Evolutionary conservation across 64 coral and sea anemone genomes (phyloP).

Genomic region (Stichodactyla helianthus): DNA sequence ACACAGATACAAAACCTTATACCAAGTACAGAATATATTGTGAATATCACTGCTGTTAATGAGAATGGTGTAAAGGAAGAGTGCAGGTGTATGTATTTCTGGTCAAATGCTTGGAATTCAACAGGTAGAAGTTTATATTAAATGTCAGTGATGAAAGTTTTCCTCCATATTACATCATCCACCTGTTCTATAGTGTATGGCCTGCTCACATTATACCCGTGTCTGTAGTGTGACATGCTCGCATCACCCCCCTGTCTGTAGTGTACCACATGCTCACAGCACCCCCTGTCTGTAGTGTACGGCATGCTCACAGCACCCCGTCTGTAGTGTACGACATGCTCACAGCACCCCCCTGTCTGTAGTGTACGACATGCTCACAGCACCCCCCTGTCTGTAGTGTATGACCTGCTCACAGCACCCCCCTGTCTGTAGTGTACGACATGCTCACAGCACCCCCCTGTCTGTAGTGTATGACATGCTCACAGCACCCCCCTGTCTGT

Average conservation of each 20-base stretch:
- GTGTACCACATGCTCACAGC: not conserved
- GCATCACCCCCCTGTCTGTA: not conserved
- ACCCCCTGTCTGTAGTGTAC: not conserved
- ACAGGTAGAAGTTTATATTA: constrained; percentile 17
- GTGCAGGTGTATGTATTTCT: constrained; percentile 31
- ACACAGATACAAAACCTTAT: constrained; percentile 4
- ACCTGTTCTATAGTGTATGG: not conserved
- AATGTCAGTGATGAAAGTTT: not conserved
- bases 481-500: not conserved
- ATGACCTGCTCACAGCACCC: not conserved
- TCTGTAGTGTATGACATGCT: not conserved
- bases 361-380: not conserved
- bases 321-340: not conserved
- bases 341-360: not conserved
- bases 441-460: not conserved
- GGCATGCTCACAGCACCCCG: not conserved
- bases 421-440: not conserved
- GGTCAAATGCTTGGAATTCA: constrained; percentile 38
- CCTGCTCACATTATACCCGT: not conserved
- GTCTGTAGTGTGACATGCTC: not conserved
- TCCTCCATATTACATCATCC: too few relatives aligned
- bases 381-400: not conserved
- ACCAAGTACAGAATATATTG: constrained; percentile 27
- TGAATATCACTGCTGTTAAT: constrained; percentile 39
- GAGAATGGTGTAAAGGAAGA: constrained; percentile 19